Base-by-base conservation (phyloP, 2,113 vertebrate species). In the Elachura formosa region DNA sequence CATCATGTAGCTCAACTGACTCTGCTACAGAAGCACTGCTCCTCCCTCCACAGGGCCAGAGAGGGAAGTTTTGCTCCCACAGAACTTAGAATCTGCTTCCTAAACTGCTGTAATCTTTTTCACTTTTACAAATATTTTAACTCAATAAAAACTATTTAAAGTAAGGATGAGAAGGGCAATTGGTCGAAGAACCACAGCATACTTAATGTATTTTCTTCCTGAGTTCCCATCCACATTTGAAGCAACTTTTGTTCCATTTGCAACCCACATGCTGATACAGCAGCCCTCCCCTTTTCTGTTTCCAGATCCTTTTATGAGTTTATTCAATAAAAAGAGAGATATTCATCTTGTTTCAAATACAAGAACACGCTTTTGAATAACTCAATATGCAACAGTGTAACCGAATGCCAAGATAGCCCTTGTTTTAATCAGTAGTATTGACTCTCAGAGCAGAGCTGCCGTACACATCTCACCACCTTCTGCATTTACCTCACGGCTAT, bases 261-360 rank as follows among this genome's bases (percentile, higher is more conserved):
- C 94, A 96, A 94, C 64, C 95, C 92, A 94, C 89, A 96, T 97
- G 94, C 96, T 97, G 97, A 96, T 94, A 96, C 95, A 97, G 95
- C 91, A 97, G 59, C 91, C 96, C 95, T 96, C 95, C 94, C 88
- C 90, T 94, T 97, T 96, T 96, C 95, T 97, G 91, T 95, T 97
- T 87, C 95, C 95, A 95, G 93, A 95, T 92, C 61, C 90, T 96
- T 94, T 95, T 97, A 95, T 92, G 93, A 95, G 84, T 95, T 97
- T 96, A 95, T 90, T 95, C 93, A 97, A 96, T 96, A 96, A 96
- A 96, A 92, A 95, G 94, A 93, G 94, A 97, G 96, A 97, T 97
- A 97, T 87, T 96, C 83, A 97, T 97, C 95, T 97, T 93, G 96
- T 96, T 96, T 97, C 95, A 96, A 97, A 91, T 87, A 96, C 84